Evolutionary conservation across 2,888 invertebrate species (phyloP), one percentile per base, ranked within the genome.

Genomic region (Digitonthophagus gazella): DNA sequence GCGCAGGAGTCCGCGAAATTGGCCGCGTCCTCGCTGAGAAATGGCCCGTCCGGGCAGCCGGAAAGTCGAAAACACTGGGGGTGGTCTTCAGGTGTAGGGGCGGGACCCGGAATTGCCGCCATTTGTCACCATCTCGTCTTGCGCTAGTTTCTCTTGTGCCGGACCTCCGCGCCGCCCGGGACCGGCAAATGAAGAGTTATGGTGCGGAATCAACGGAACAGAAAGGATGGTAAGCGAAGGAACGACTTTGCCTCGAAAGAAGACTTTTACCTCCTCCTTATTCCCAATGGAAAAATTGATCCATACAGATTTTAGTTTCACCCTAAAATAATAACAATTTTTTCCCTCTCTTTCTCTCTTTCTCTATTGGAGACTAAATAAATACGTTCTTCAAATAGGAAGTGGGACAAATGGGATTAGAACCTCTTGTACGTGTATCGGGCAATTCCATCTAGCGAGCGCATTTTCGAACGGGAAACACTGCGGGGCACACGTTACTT

Each of bases 401-500:
- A n/a, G n/a, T n/a, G n/a, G n/a, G n/a, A 44, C 11, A 44, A 44
- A 44, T 44, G 28, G 28, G 28, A 44, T 44, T 44, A 44, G 28
- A 44, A 44, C 28, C 28, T 44, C 28, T 44, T 44, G 8, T 78
- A 76, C 76, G 76, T 77, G 78, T 80, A 80, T 81, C 80, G 78
- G 79, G 77, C 78, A 79, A 79, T 80, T 80, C 80, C 78, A 80
- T 82, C 81, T 80, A 80, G 18, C 18, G 80, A 80, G 28, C 80
- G 80, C 79, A 78, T 81, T 80, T 80, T 79, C 77, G 76, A 79
- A 78, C n/a, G n/a, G n/a, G n/a, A n/a, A n/a, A n/a, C 73, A 78
- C 75, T 76, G 71, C 72, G 78, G 77, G 78, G 78, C 78, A 79
- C 81, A 79, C 79, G 79, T 79, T 79, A 78, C 78, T 79, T 80